Percentiles rank a stretch among this genome's conserved stretches.
These are phyloP conservation scores for Varroa destructor DNA, from an alignment of 1,140 invertebrate genomes.

Conservation along the genomic window DNA sequence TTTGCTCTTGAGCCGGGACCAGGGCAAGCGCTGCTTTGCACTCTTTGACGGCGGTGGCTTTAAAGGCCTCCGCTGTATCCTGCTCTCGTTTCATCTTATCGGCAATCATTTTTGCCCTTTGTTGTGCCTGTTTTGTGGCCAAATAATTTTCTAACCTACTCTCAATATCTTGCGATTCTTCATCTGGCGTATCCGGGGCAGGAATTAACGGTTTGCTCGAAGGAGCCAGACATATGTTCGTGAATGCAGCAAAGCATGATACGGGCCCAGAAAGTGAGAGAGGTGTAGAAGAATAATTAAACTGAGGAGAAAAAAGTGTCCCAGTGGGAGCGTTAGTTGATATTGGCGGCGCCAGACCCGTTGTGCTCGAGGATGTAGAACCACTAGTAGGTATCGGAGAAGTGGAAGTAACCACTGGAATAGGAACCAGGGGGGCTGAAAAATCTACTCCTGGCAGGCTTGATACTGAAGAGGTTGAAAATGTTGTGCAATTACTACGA, in stretches of 20 bases:
- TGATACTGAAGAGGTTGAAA: neutral
- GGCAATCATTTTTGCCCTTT: neutral
- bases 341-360: neutral
- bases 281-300: neutral
- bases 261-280: neutral
- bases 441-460: neutral
- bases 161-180: constrained; percentile 20
- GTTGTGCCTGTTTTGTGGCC: constrained; percentile 13
- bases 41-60: too few relatives aligned
- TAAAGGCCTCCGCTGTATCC: neutral
- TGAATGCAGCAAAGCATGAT: neutral
- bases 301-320: neutral
- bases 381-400: neutral
- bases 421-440: neutral
- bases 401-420: neutral
- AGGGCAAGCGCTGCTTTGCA: too few relatives aligned
- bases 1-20: neutral
- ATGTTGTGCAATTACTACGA: neutral
- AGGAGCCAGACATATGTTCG: neutral
- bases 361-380: neutral
- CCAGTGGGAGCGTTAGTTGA: neutral
- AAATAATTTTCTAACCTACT: neutral
- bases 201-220: constrained; percentile 10
- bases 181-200: constrained; percentile 8
- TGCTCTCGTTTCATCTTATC: constrained; percentile 19